Conservation (phyloP, 2,113 vertebrate genomes). For the Rattus norvegicus region GRCr8 NC_086027.1:28673501-28674000, state of each 20-base stretch:
- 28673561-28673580: conserved; percentile 78
- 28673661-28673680: conserved; percentile 83
- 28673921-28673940: background rate
- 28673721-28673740: conserved; percentile 81
- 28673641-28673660: conserved; percentile 81
- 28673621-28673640: conserved; percentile 84
- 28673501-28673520: conserved; percentile 78
- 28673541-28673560: conserved; percentile 79
- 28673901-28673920: background rate
- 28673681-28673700: conserved; percentile 81
- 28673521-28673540: conserved; percentile 80
- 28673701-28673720: conserved; percentile 69
- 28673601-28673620: conserved; percentile 81
- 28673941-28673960: background rate
- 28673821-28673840: background rate
- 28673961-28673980: background rate
- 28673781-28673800: conserved; percentile 72
- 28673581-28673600: conserved; percentile 78
- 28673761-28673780: conserved; percentile 17
- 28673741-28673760: conserved; percentile 71
- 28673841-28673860: background rate
- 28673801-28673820: conserved; percentile 7
- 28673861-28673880: background rate
- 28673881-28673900: background rate
- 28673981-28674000: background rate